Conservation (phyloP, 2,797 vertebrate species). For the Lepilemur ruficaudatus region DNA sequence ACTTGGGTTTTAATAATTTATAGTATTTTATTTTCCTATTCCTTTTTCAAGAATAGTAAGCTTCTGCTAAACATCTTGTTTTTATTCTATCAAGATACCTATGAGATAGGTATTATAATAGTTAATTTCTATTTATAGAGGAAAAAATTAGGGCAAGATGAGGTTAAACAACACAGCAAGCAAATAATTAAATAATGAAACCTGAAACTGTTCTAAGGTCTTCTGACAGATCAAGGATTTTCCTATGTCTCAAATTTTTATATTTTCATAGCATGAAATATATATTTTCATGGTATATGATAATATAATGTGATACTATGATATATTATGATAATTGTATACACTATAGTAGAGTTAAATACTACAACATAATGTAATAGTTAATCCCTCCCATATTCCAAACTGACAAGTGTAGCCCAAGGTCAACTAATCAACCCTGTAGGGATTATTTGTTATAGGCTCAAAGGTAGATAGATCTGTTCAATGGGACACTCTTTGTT, state of each 20-base stretch:
- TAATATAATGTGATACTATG: not conserved
- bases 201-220: not conserved
- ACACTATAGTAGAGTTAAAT: not conserved
- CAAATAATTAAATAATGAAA: constrained; percentile 20
- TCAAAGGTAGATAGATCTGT: constrained; percentile 35
- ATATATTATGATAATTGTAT: not conserved
- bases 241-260: not conserved
- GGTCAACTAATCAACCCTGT: not conserved
- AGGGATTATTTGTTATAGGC: constrained; percentile 65
- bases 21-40: not conserved
- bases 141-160: not conserved
- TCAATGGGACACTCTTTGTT: constrained; percentile 64
- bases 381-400: constrained; percentile 38
- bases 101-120: not conserved
- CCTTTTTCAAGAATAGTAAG: not conserved
- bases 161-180: not conserved
- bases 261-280: not conserved
- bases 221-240: not conserved
- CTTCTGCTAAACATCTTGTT: not conserved
- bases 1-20: not conserved
- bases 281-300: not conserved
- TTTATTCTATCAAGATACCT: not conserved
- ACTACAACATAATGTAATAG: not conserved
- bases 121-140: not conserved
- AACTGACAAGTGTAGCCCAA: not conserved